Percentiles rank a stretch among this genome's conserved stretches.
Evolutionary conservation across 2,113 vertebrate genomes (phyloP).

Genomic region (Cricetomys ansorgei): DNA sequence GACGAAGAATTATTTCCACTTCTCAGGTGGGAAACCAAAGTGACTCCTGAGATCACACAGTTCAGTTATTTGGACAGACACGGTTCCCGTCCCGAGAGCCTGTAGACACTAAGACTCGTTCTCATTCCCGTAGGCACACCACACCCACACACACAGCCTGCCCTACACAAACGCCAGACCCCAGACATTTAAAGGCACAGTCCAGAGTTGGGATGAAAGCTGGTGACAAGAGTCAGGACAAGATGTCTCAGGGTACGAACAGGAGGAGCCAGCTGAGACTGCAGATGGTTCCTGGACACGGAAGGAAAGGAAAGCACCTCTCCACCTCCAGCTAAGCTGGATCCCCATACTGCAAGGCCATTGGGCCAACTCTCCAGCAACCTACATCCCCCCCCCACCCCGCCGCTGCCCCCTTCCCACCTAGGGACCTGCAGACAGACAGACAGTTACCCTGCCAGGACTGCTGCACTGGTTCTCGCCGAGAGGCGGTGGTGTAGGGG

Average conservation of each 20-base stretch:
- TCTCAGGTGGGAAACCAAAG: neutral
- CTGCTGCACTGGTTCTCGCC: constrained; percentile 79
- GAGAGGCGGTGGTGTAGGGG: constrained; percentile 94
- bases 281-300: neutral
- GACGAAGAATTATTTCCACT: neutral
- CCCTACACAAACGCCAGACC: too few relatives aligned
- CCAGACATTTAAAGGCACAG: neutral
- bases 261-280: neutral
- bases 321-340: rapidly evolving
- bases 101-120: neutral
- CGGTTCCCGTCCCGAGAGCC: rapidly evolving
- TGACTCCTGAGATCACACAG: neutral
- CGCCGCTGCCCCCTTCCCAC: rapidly evolving
- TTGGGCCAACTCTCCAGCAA: neutral
- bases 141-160: neutral
- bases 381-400: rapidly evolving
- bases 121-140: rapidly evolving
- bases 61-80: neutral
- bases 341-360: neutral
- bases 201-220: neutral
- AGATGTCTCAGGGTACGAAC: neutral
- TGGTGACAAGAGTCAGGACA: neutral
- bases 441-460: constrained; percentile 85
- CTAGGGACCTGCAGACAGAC: neutral
- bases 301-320: rapidly evolving